Evolutionary conservation across 1,140 invertebrate genomes (phyloP), one percentile per base, ranked within the genome.

Genomic region (Leucophenga varia): DNA sequence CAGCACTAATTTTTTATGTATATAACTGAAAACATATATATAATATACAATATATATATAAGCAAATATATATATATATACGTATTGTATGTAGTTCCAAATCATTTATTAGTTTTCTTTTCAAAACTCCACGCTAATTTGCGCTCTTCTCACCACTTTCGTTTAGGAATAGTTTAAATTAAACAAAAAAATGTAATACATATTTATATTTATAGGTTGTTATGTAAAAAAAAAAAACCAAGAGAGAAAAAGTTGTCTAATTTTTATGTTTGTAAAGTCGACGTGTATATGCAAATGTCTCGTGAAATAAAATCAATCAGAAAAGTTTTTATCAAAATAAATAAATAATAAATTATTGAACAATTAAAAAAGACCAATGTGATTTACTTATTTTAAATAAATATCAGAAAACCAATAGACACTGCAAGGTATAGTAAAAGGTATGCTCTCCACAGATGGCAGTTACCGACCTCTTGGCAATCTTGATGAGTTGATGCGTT

Each of bases 181-280:
- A 57, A 48, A 39, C 43, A 60, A 49, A 54, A n/a, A 25, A 25
- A 25, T n/a, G n/a, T 8, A 34, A 34, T 34, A 14, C 13, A 20
- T 45, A 67, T 63, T 67, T 67, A 67, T 63, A 67, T 67, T 67
- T 67, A 67, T 67, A 67, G 63, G 63, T 67, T 67, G 63, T 67
- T 67, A 67, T 67, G 63, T 54, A 56, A 36, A n/a, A n/a, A n/a
- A n/a, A n/a, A n/a, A n/a, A n/a, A n/a, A n/a, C n/a, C n/a, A n/a
- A n/a, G n/a, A n/a, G n/a, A n/a, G n/a, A n/a, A n/a, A n/a, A 54
- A 63, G 47, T 55, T 61, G 57, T 60, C 53, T 53, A 47, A 56
- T 34, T 50, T 49, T 64, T 56, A 47, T 48, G 46, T 57, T 53
- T n/a, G n/a, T n/a, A n/a, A n/a, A n/a, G n/a, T n/a, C n/a, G n/a